Percentiles rank a stretch among this genome's conserved stretches.
phyloP scores from a whole-genome alignment of 2,797 vertebrate species.

The Oryzias sinensis region DNA sequence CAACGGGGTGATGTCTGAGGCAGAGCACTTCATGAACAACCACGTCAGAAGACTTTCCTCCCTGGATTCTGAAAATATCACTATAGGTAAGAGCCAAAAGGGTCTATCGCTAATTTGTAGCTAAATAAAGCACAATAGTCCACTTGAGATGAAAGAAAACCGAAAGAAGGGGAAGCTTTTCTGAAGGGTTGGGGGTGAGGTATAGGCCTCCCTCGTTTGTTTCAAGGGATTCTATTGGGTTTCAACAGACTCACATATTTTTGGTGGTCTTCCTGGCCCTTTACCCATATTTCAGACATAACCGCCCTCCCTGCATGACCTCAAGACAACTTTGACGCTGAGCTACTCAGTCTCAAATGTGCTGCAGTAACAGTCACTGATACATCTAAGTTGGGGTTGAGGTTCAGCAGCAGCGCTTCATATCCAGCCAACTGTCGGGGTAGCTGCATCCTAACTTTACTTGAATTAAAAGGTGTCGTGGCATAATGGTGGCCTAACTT shows the following conservation, averaged over 20 bases:
- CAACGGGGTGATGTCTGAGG: slow-evolving; percentile 90
- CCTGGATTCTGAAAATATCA: slow-evolving; percentile 85
- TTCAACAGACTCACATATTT: slow-evolving; percentile 64
- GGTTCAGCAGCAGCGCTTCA: slow-evolving; percentile 68
- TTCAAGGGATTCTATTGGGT: slow-evolving; percentile 69
- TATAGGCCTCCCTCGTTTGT: slow-evolving; percentile 59
- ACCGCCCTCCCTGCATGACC: slow-evolving; percentile 63
- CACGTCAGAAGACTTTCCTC: slow-evolving; percentile 86
- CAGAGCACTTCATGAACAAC: slow-evolving; percentile 90
- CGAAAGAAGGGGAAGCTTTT: slow-evolving; percentile 38
- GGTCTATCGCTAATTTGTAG: slow-evolving; percentile 68
- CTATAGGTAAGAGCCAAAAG: slow-evolving; percentile 81
- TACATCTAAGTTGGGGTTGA: slow-evolving; percentile 71
- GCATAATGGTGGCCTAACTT: slow-evolving; percentile 45
- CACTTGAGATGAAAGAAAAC: slow-evolving; percentile 68
- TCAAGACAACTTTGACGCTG: slow-evolving; percentile 69
- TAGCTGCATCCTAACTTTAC: slow-evolving; percentile 70
- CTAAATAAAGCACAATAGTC: slow-evolving; percentile 66
- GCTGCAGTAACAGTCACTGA: slow-evolving; percentile 81
- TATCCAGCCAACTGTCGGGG: slow-evolving; percentile 75
- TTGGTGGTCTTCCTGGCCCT: slow-evolving; percentile 34
- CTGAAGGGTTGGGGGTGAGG: slow-evolving; percentile 47
- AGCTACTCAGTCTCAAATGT: slow-evolving; percentile 67
- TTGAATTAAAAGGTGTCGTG: slow-evolving; percentile 77
- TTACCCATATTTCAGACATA: slow-evolving; percentile 60